Evolutionary conservation across 2,797 vertebrate genomes (phyloP), one percentile per base, ranked within the genome.

Genomic region (Myioborus miniatus): DNA sequence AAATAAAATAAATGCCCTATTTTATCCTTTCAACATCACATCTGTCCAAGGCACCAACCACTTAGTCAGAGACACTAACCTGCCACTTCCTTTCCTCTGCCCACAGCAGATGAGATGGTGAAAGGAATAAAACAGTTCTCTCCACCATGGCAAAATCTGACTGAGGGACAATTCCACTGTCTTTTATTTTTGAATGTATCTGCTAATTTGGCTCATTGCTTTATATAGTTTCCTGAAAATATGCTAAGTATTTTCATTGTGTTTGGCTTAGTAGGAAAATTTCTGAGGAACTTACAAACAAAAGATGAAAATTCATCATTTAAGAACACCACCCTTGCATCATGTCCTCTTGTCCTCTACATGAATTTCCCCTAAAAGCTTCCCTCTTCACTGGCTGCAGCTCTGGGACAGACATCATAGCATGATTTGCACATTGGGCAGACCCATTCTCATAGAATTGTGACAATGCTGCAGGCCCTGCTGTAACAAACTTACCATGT

Each of bases 341-440:
- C 9, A 17, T 0, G 6, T n/a, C 27, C n/a, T 78, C 63, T 85
- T 60, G 19, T 65, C 56, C 43, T 44, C 41, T 44, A 34, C 21
- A 18, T 8, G 27, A 12, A 11, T 56, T 52, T 56, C 36, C 64
- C 41, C 32, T 26, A 30, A 36, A 56, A 80, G 36, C 29, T 70
- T 80, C 76, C 32, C 37, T 49, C 46, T 41, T 69, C 36, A 11
- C 50, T 30, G 32, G 14, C 3, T 81, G 37, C 30, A 37, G n/a
- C 24, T 63, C 74, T 62, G 32, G 65, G 58, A 47, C 11, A 72
- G 80, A 60, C 22, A 55, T 1, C 4, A 18, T 0, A 65, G 23
- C 6, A 2, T 8, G 47, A 64, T 32, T 55, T 76, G n/a, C 1
- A 1, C 55, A 23, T 7, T 0, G 0, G 26, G 21, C 2, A 87